These are phyloP conservation scores for Mormyrus lacerda DNA, from an alignment of 2,113 vertebrate genomes.

Conservation along the genomic window DNA sequence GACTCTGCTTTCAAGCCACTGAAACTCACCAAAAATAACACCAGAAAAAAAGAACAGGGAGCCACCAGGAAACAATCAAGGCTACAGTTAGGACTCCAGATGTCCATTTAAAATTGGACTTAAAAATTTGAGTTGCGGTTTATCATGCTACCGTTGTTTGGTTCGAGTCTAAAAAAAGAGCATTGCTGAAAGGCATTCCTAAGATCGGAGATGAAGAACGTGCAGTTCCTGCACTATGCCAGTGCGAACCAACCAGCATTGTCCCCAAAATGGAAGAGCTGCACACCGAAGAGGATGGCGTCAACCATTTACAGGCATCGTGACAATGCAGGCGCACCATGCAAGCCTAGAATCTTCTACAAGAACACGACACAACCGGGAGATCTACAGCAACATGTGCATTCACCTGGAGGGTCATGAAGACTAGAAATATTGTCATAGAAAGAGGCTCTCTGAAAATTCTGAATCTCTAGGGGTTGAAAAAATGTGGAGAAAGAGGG, in stretches of 20 bases:
- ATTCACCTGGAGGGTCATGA: constrained; percentile 97
- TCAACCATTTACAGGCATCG: constrained; percentile 71
- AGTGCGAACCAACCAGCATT: background rate
- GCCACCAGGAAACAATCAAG: background rate
- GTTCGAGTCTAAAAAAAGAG: background rate
- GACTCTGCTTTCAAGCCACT: background rate
- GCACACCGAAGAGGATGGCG: background rate
- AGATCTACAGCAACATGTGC: constrained; percentile 65
- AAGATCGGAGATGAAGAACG: background rate
- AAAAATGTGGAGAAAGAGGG: constrained; percentile 61
- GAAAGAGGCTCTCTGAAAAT: constrained; percentile 98
- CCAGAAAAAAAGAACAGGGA: background rate
- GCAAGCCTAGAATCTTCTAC: constrained; percentile 72
- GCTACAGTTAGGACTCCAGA: background rate
- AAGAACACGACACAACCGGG: constrained; percentile 41
- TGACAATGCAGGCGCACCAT: constrained; percentile 64
- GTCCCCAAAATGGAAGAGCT: constrained; percentile 11
- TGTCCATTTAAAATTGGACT: background rate
- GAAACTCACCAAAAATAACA: background rate
- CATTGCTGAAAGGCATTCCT: constrained; percentile 27
- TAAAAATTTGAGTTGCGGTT: background rate
- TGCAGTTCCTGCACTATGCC: background rate
- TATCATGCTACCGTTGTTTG: background rate
- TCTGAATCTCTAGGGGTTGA: constrained; percentile 94
- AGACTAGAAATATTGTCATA: constrained; percentile 98